Evolutionary conservation across 2,797 vertebrate genomes (phyloP).

Genomic region (Morelia viridis): DNA sequence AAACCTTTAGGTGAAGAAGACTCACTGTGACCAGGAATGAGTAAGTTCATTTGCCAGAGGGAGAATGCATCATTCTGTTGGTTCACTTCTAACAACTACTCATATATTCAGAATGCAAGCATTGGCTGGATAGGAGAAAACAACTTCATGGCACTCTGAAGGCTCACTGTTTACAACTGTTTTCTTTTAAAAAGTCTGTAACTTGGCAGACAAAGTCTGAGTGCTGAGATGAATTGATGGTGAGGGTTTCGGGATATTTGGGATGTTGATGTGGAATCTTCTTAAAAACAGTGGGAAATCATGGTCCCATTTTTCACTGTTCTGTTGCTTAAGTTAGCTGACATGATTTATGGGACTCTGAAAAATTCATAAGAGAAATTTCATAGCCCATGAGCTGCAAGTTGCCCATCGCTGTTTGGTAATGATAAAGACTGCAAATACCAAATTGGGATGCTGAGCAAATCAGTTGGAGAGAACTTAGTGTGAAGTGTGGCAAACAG

Average conservation of each 20-base stretch:
- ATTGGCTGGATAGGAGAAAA: neutral
- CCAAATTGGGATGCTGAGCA: neutral
- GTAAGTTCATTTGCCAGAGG: neutral
- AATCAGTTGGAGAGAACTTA: neutral
- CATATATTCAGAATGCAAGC: neutral
- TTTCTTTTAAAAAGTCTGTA: neutral
- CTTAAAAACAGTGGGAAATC: neutral
- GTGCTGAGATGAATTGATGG: neutral
- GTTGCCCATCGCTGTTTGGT: neutral
- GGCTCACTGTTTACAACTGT: neutral
- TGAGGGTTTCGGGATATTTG: neutral
- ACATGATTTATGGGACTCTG: neutral
- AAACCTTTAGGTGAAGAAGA: neutral
- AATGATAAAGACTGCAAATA: neutral
- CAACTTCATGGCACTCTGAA: neutral
- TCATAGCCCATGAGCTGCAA: neutral
- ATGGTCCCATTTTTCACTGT: neutral
- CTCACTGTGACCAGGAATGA: neutral
- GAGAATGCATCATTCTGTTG: neutral
- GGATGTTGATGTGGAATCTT: neutral
- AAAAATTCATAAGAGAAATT: neutral
- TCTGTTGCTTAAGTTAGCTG: neutral
- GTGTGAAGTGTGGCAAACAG: neutral
- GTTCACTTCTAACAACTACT: neutral
- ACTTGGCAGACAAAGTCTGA: neutral